These are phyloP conservation scores for Ornithorhynchus anatinus DNA, from an alignment of 2,113 vertebrate genomes.

Conservation along the genomic window DNA sequence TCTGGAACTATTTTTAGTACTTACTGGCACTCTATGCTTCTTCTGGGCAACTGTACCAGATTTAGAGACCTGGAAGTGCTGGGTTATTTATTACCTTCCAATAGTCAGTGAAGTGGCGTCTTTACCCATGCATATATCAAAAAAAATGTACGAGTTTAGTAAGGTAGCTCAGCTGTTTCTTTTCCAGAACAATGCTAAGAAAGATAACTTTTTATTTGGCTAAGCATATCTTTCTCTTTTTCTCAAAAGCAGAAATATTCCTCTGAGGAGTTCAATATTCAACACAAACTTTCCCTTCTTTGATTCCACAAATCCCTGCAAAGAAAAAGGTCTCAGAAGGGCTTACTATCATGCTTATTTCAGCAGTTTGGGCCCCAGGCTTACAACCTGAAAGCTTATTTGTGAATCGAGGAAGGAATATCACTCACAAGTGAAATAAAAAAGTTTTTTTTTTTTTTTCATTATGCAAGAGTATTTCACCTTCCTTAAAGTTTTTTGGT, in stretches of 20 bases:
- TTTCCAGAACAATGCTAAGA: slow-evolving; percentile 22
- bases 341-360: neutral
- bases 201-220: slow-evolving; percentile 8
- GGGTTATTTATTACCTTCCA: slow-evolving; percentile 57
- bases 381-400: slow-evolving; percentile 2
- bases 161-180: slow-evolving; percentile 5
- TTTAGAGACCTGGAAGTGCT: slow-evolving; percentile 53
- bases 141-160: slow-evolving; percentile 17
- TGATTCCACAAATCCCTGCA: slow-evolving; percentile 16
- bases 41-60: slow-evolving; percentile 43
- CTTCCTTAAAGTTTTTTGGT: neutral
- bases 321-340: neutral
- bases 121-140: neutral
- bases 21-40: slow-evolving; percentile 31
- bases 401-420: slow-evolving; percentile 12
- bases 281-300: neutral
- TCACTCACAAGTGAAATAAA: neutral
- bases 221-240: neutral
- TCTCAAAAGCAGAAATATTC: slow-evolving; percentile 9
- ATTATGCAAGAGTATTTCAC: neutral
- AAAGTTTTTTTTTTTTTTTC: neutral
- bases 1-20: slow-evolving; percentile 54
- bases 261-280: neutral
- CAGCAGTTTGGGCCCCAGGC: neutral
- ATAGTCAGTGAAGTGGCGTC: slow-evolving; percentile 13